Evolutionary conservation across 2,113 vertebrate genomes (phyloP).

Genomic region (Struthidea cinerea): DNA sequence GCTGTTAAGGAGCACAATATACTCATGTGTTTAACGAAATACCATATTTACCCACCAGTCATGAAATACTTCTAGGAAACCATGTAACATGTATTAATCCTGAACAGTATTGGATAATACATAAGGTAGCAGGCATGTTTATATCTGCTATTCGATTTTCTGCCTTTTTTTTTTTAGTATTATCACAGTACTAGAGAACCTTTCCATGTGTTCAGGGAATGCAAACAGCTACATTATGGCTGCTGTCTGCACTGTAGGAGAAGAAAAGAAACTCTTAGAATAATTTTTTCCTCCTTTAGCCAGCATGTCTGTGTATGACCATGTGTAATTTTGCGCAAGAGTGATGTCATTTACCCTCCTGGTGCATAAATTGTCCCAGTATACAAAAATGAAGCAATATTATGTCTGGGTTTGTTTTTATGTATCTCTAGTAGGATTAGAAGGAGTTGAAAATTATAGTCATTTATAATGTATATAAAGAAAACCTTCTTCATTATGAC

Average conservation of each 20-base stretch:
- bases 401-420: neutral
- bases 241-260: neutral
- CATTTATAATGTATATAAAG: neutral
- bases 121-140: neutral
- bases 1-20: neutral
- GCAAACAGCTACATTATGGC: neutral
- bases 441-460: neutral
- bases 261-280: neutral
- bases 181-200: neutral
- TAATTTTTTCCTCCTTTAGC: neutral
- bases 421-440: neutral
- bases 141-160: neutral
- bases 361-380: slow-evolving; percentile 41
- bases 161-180: neutral
- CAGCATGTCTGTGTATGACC: neutral
- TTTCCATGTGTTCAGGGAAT: neutral
- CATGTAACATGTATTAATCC: neutral
- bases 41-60: neutral
- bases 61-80: neutral
- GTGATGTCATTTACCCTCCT: slow-evolving; percentile 26
- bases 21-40: neutral
- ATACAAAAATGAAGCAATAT: neutral
- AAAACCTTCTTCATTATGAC: neutral
- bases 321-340: slow-evolving; percentile 29
- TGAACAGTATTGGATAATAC: neutral